Evolutionary conservation across 2,888 invertebrate species (phyloP).

Genomic region (Sinopyrophorus schimmeli): DNA sequence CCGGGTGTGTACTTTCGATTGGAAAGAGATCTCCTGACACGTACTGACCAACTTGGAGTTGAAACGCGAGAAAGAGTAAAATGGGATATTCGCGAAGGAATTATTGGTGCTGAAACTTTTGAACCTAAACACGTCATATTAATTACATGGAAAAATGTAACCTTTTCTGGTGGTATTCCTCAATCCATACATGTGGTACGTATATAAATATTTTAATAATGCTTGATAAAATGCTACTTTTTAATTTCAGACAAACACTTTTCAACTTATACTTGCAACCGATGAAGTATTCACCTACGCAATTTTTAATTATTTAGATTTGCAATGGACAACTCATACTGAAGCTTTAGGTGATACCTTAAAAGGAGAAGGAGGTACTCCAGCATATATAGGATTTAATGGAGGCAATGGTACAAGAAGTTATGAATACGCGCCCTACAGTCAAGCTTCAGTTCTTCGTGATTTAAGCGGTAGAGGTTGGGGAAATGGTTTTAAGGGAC

Average conservation of each 20-base stretch:
- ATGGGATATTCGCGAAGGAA: slow-evolving; percentile 88
- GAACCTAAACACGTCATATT: slow-evolving; percentile 88
- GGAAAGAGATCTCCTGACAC: slow-evolving; percentile 70
- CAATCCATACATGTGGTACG: slow-evolving; percentile 74
- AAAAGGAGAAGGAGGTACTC: slow-evolving; percentile 82
- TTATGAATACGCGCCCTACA: slow-evolving; percentile 88
- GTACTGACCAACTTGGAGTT: slow-evolving; percentile 82
- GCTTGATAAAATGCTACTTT: slow-evolving; percentile 6
- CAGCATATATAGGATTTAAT: slow-evolving; percentile 93
- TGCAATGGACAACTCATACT: slow-evolving; percentile 90
- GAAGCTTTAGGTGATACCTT: slow-evolving; percentile 90
- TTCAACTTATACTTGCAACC: slow-evolving; percentile 91
- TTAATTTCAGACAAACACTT: slow-evolving; percentile 80
- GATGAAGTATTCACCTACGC: slow-evolving; percentile 94
- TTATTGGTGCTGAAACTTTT: slow-evolving; percentile 89
- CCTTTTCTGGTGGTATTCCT: slow-evolving; percentile 86
- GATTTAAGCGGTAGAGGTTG: slow-evolving; percentile 84
- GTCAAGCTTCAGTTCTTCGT: slow-evolving; percentile 81
- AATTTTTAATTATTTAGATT: slow-evolving; percentile 90
- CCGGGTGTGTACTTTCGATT: slow-evolving; percentile 83
- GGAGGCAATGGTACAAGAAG: slow-evolving; percentile 92
- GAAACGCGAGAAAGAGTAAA: slow-evolving; percentile 83
- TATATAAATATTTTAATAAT: neutral
- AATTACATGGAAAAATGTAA: slow-evolving; percentile 95
- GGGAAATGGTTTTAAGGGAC: slow-evolving; percentile 85